Base-by-base conservation (phyloP, 2,888 invertebrate species). In the Arge pagana region DNA sequence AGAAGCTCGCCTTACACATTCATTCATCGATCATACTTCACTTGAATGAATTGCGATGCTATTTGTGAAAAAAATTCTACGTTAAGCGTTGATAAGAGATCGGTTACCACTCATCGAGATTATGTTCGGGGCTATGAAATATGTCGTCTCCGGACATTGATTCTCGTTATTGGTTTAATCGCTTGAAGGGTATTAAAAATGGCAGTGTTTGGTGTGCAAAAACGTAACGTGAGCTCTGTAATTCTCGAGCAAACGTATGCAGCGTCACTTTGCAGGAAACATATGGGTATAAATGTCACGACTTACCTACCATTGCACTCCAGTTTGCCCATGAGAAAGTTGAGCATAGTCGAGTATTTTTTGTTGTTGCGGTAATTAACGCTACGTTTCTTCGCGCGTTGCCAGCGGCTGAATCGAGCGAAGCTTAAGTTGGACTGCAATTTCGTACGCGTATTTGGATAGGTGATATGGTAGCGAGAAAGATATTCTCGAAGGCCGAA, bases 401-500 rank as follows among this genome's bases (percentile, higher is more conserved):
- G 19, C 26, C 10, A 10, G 19, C 26, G 18, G n/a, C 48, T 8
- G 39, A 39, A 35, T 13, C 48, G 15, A 15, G 7, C 8, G 8
- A 39, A 15, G 10, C 16, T 15, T 11, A n/a, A n/a, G 10, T 8
- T 8, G n/a, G 8, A 50, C 50, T 50, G 21, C 13, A 42, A 50
- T 50, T 42, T 51, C 24, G 23, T 35, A 23, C 24, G n/a, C n/a
- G 19, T 35, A 36, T 43, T 35, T 50, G 33, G 35, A 42, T 31
- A 33, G 11, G 26, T 16, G 26, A n/a, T n/a, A n/a, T n/a, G n/a
- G 24, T 18, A 39, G 50, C 42, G 23, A 40, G 42, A 48, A 35
- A 35, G 50, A 28, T 64, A 63, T 63, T 66, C 63, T 64, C 61
- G 57, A 58, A 43, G 26, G 8, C 8, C 49, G 48, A 11, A 33